phyloP scores from a whole-genome alignment of 1,140 invertebrate species.

The Plodia interpunctella region DNA sequence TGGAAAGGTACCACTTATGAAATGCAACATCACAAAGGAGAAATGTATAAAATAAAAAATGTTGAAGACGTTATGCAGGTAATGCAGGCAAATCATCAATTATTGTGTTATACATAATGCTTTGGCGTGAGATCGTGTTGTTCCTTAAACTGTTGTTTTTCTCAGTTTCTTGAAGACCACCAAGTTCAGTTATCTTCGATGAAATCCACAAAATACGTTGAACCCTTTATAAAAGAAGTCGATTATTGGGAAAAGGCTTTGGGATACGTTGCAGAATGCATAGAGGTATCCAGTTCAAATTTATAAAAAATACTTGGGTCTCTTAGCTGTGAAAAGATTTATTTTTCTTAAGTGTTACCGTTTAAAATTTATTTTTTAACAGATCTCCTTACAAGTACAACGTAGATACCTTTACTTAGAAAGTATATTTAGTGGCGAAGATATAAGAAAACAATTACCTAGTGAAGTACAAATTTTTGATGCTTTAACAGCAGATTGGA shows the following conservation, averaged over 20 bases:
- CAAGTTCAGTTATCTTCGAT: conserved; percentile 86
- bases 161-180: conserved; percentile 83
- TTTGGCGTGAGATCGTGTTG: too few species aligned
- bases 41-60: conserved; percentile 79
- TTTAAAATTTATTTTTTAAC: conserved; percentile 1
- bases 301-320: background rate
- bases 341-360: too few species aligned
- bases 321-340: too few species aligned
- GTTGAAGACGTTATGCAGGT: conserved; percentile 85
- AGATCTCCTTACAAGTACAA: conserved; percentile 85
- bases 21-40: conserved; percentile 84
- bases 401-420: conserved; percentile 89
- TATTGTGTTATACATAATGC: too few species aligned
- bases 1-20: conserved; percentile 85
- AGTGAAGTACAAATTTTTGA: conserved; percentile 87
- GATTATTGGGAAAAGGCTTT: conserved; percentile 90
- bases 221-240: conserved; percentile 87
- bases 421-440: conserved; percentile 90
- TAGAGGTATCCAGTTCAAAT: conserved; percentile 77
- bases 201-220: conserved; percentile 91
- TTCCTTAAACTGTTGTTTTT: background rate
- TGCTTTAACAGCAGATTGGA: conserved; percentile 84
- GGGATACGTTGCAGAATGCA: conserved; percentile 85
- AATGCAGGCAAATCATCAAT: too few species aligned
- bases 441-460: conserved; percentile 90